Evolutionary conservation across 2,113 vertebrate species (phyloP), one percentile per base, ranked within the genome.

Genomic region (Xerus inauris): DNA sequence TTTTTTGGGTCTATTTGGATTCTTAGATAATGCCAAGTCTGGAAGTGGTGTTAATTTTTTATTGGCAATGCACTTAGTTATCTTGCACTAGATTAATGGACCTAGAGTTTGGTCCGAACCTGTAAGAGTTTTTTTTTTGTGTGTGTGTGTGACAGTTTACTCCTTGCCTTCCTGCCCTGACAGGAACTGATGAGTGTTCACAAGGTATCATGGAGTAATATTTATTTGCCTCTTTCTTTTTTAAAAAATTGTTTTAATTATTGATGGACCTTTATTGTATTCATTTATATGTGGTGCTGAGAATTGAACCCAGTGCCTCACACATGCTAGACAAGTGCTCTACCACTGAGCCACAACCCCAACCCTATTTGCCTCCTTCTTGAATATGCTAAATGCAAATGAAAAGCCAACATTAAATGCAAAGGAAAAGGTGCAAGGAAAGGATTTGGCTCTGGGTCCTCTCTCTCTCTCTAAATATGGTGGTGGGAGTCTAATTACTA

Each of bases 351-450:
- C n/a, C n/a, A n/a, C n/a, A n/a, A n/a, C n/a, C n/a, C n/a, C n/a
- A n/a, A n/a, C n/a, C n/a, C n/a, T 95, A 80, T 83, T 67, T 47
- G 83, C n/a, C 47, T 94, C 87, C 75, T 96, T 24, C 67, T 59
- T 38, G 35, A 86, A 82, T 84, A 86, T 96, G 86, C 88, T 97
- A 92, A 95, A 93, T 92, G 71, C 57, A 96, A 96, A 96, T 51
- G 69, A 86, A 96, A 95, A 96, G 38, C 67, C 64, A 93, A 54
- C 73, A 76, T 83, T 49, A 73, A 94, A 75, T 38, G 8, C 64
- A 93, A 93, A 96, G 45, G 28, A 65, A 96, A 87, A 92, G 45
- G 65, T 81, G 3, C 57, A 62, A 77, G n/a, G 28, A 80, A 92
- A 91, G 32, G 57, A 84, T 42, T 94, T 65, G 81, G 51, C 73